Base-by-base conservation (phyloP, 1,140 invertebrate species). In the Drosophila triauraria region DNA sequence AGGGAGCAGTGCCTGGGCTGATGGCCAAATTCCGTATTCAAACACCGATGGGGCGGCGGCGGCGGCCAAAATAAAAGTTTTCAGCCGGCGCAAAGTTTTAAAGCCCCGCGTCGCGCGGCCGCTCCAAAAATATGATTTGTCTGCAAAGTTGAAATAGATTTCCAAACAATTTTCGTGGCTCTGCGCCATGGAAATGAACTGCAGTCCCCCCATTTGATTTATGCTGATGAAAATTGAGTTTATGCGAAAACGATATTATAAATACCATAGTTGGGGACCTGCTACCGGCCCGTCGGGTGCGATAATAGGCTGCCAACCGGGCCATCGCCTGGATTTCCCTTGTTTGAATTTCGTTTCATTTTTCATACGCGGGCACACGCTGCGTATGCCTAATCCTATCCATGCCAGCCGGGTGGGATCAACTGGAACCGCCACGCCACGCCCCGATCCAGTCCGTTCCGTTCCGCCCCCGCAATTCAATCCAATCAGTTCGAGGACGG, bases 101-200 rank as follows among this genome's bases (percentile, higher is more conserved):
- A 32, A 20, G 53, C 53, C 38, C 35, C 30, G 20, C 58, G 43
- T 20, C 25, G 20, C 35, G 17, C 5, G 15, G 27, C 25, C 53
- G 42, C 51, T 38, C 2, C 8, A 23, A 67, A 59, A 59, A 30
- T 69, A 54, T 69, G 48, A 77, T 77, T 77, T 78, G 75, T 77
- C 75, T 77, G 56, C 56, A 77, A 77, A 77, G 75, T 77, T 77
- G 10, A 54, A 77, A 77, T 59, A 42, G 74, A 69, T 48, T 77
- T 59, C 15, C 43, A 25, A 67, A 58, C 53, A 76, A 67, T 59
- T 53, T 44, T 53, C 44, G 40, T 17, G 25, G 35, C 25, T 35
- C 40, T 27, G 40, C 25, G 25, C 43, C 32, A 59, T 60, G 47
- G 38, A 60, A 69, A 69, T 69, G n/a, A 77, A 77, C 62, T 61